Percentiles rank a stretch among this genome's conserved stretches.
phyloP scores from a whole-genome alignment of 2,113 vertebrate genomes.

The Lanius collurio region DNA sequence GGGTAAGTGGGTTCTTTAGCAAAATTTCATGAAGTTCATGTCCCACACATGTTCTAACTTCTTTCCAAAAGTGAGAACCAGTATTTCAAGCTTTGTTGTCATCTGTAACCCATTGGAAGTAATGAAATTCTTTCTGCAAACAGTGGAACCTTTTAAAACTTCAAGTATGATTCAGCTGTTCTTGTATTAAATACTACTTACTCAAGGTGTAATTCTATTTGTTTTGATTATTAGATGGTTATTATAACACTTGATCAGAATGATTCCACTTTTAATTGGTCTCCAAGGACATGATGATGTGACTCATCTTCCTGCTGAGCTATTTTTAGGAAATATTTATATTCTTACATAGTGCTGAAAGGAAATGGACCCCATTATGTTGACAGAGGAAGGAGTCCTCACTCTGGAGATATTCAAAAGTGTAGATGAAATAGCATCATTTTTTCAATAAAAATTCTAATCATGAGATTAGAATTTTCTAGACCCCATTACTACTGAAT shows the following conservation, averaged over 20 bases:
- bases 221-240: slow-evolving; percentile 41
- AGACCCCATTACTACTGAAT: neutral
- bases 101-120: neutral
- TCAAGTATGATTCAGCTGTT: neutral
- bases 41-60: neutral
- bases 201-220: slow-evolving; percentile 30
- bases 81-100: neutral
- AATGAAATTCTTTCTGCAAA: neutral
- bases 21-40: neutral
- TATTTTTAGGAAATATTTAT: slow-evolving; percentile 63
- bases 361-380: neutral
- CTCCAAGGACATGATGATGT: slow-evolving; percentile 10
- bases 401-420: neutral
- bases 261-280: neutral
- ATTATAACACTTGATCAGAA: slow-evolving; percentile 22
- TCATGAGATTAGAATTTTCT: neutral
- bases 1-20: neutral
- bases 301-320: slow-evolving; percentile 24
- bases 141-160: neutral
- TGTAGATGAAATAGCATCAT: neutral
- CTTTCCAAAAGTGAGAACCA: neutral
- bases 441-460: too few species aligned
- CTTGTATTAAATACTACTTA: neutral
- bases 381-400: neutral
- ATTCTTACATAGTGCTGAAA: neutral